Evolutionary conservation across 2,113 vertebrate species (phyloP).

Genomic region (Neofelis nebulosa): DNA sequence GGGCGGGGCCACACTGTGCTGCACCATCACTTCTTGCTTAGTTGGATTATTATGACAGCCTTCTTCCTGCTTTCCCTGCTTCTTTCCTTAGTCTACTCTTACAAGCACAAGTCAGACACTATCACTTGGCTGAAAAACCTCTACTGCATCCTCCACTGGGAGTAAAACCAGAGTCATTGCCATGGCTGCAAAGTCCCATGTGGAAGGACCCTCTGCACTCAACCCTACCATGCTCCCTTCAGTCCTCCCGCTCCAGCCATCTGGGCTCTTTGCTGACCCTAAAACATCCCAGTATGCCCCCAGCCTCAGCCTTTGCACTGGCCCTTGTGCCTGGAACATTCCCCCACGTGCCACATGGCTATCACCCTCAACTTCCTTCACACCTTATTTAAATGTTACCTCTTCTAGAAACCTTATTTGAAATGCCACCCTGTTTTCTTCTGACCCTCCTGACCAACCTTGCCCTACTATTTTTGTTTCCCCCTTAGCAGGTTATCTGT

Average conservation of each 20-base stretch:
- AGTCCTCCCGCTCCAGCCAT: not conserved
- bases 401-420: not conserved
- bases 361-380: not conserved
- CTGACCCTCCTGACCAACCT: not conserved
- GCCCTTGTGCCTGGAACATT: not conserved
- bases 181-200: not conserved
- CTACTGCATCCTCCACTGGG: not conserved
- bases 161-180: not conserved
- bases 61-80: not conserved
- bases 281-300: too few relatives aligned
- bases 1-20: not conserved
- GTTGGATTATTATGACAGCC: not conserved
- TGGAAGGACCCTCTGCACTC: not conserved
- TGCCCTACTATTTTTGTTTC: not conserved
- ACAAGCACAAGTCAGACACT: not conserved
- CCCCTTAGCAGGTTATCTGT: not conserved
- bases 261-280: not conserved
- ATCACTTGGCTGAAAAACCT: not conserved
- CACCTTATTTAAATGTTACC: not conserved
- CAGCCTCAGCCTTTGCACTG: not conserved
- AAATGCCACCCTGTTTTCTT: not conserved
- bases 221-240: not conserved
- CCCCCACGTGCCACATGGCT: not conserved
- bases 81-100: not conserved
- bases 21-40: not conserved